phyloP scores from a whole-genome alignment of 2,888 invertebrate genomes.

The Drosophila hamatofila region DNA sequence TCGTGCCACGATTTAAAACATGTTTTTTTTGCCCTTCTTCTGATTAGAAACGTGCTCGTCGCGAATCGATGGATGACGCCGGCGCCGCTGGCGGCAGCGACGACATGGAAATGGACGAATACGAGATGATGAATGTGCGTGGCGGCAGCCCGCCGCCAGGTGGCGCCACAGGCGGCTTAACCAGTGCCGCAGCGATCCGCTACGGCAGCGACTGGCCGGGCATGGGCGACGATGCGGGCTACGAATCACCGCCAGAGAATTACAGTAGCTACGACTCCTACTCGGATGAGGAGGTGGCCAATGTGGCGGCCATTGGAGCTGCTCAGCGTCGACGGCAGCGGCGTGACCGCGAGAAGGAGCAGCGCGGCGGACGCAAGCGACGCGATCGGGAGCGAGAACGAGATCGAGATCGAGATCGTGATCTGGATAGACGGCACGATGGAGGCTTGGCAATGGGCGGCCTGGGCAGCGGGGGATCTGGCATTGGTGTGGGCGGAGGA shows the following conservation, averaged over 20 bases:
- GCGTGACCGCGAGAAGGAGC: slow-evolving; percentile 68
- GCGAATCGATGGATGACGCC: slow-evolving; percentile 53
- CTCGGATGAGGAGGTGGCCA: slow-evolving; percentile 78
- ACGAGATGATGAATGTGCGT: slow-evolving; percentile 92
- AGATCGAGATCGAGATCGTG: slow-evolving; percentile 82
- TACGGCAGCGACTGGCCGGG: slow-evolving; percentile 53
- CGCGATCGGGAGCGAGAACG: slow-evolving; percentile 77
- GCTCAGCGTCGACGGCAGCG: slow-evolving; percentile 85
- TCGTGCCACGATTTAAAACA: neutral
- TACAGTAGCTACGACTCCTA: slow-evolving; percentile 87
- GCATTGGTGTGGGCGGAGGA: slow-evolving; percentile 8
- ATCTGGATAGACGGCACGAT: slow-evolving; percentile 84
- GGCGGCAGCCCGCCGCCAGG: slow-evolving; percentile 89
- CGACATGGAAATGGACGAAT: slow-evolving; percentile 87
- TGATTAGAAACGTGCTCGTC: slow-evolving; percentile 68
- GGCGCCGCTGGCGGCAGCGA: slow-evolving; percentile 85
- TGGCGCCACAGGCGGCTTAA: slow-evolving; percentile 16
- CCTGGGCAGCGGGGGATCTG: slow-evolving; percentile 75
- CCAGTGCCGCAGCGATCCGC: neutral
- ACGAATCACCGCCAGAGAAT: slow-evolving; percentile 86
- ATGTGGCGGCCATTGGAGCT: slow-evolving; percentile 71
- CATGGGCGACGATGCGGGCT: slow-evolving; percentile 81
- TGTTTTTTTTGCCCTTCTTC: too few species aligned
- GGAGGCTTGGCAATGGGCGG: slow-evolving; percentile 69
- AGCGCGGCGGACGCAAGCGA: slow-evolving; percentile 83